These are phyloP conservation scores for Drosophila repletoides DNA, from an alignment of 1,140 invertebrate species.

Conservation along the genomic window DNA sequence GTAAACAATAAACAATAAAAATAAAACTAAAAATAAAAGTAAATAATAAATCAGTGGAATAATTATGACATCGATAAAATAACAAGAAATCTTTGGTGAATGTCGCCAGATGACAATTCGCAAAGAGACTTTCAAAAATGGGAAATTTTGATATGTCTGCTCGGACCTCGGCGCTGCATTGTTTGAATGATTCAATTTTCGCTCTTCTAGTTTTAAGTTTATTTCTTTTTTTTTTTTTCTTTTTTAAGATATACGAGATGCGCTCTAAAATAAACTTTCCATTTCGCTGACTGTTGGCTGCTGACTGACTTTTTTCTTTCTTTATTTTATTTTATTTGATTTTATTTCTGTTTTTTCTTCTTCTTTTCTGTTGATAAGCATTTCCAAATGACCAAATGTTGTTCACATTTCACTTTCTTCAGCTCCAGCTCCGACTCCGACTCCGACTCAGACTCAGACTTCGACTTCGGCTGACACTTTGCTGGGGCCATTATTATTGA, in stretches of 20 bases:
- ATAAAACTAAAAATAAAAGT: not conserved
- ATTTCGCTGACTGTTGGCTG: conserved; percentile 68
- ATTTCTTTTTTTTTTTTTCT: too few relatives aligned
- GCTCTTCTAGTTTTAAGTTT: conserved; percentile 48
- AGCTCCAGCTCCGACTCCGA: too few relatives aligned
- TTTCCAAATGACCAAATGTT: conserved; percentile 50
- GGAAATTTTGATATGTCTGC: conserved; percentile 30
- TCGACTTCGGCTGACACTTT: conserved; percentile 36
- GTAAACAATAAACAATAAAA: conserved; percentile 6
- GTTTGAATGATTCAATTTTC: conserved; percentile 55
- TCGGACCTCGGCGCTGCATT: too few relatives aligned
- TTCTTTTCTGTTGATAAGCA: conserved; percentile 45
- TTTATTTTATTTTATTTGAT: conserved; percentile 17
- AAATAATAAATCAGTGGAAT: conserved; percentile 22
- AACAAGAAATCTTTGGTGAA: not conserved
- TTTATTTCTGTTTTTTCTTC: conserved; percentile 9
- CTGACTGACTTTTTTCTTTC: not conserved
- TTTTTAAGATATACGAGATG: conserved; percentile 26
- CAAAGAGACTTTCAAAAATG: conserved; percentile 44
- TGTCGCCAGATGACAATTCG: too few relatives aligned
- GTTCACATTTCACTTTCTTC: conserved; percentile 72
- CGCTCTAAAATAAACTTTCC: conserved; percentile 56
- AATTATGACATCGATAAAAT: conserved; percentile 2
- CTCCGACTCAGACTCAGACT: too few relatives aligned
- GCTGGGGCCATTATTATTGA: conserved; percentile 58